Evolutionary conservation across 35 echinoderm and acorn worm genomes (phyloP), one percentile per base, ranked within the genome.

Genomic region (Holothuria glaberrima): DNA sequence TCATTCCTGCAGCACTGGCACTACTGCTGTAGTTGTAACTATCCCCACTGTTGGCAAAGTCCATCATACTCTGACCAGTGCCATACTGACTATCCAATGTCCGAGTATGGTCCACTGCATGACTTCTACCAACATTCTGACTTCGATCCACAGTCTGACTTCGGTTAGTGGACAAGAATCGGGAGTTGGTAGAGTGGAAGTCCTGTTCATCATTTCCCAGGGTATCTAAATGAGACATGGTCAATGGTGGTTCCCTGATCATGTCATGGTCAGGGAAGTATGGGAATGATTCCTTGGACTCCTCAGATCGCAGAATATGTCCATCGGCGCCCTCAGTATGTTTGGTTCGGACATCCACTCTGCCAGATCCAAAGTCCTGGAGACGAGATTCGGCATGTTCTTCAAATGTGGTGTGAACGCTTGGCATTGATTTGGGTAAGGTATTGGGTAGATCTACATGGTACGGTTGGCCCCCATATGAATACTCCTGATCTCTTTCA

Each of bases 321-420:
- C 85, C 85, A 50, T 87, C 66, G 27, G 85, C 38, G 22, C 33
- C 85, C 67, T 20, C 85, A 35, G 50, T 50, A 35, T 69, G 65
- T 35, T 41, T 87, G 24, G 62, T 69, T n/a, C 31, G 30, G 9
- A 87, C 50, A 21, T 87, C 85, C 22, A 87, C 85, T 31, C 85
- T 67, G 19, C 61, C 61, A 14, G 61, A 69, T 34, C 62, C 85
- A 54, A 46, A 87, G 44, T 87, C 62, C 66, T 70, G 61, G 18
- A 69, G 6, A 27, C 33, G 26, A 13, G 61, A 71, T 29, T 87
- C 85, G 3, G 85, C 67, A 59, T 87, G 85, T 31, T 87, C 85
- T 50, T 87, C 62, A 31, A 69, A 87, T 17, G 85, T 68, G n/a
- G 60, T 87, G 74, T 91, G 89, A 59, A 83, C 36, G 61, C 45